phyloP scores from a whole-genome alignment of 2,888 invertebrate species.

The Acanthococcus lagerstroemiae region DNA sequence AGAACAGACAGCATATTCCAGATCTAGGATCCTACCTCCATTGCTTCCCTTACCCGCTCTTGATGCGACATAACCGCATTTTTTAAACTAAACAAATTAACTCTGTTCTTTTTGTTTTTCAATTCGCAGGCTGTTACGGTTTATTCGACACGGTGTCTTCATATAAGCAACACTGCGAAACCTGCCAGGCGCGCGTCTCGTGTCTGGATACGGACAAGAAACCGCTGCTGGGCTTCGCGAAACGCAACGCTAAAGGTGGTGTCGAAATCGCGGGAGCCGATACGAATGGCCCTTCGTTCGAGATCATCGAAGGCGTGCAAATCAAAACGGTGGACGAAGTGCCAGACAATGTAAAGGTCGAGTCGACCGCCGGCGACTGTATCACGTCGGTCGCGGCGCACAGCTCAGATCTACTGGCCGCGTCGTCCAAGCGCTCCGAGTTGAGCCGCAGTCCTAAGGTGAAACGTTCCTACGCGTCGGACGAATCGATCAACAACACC shows the following conservation, averaged over 20 bases:
- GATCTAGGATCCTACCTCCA: too few species aligned
- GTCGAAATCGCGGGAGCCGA: not conserved
- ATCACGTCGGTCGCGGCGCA: not conserved
- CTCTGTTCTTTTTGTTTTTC: not conserved
- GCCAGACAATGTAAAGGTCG: not conserved
- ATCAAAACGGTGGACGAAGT: slow-evolving; percentile 1
- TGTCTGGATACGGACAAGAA: not conserved
- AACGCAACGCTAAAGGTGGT: slow-evolving; percentile 4
- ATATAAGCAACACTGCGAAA: slow-evolving; percentile 14
- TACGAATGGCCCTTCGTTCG: slow-evolving; percentile 6
- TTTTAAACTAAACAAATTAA: not conserved
- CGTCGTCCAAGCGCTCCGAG: not conserved
- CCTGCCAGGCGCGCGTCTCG: not conserved
- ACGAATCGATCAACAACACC: slow-evolving; percentile 13
- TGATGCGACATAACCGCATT: too few species aligned
- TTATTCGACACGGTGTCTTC: slow-evolving; percentile 7
- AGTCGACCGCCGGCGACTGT: not conserved
- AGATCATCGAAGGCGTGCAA: slow-evolving; percentile 15
- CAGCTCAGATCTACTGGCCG: not conserved
- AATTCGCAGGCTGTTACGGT: slow-evolving; percentile 13
- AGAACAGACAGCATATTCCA: too few species aligned
- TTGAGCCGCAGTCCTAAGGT: not conserved
- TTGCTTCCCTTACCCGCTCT: too few species aligned
- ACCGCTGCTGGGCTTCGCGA: slow-evolving; percentile 15
- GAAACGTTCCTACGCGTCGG: not conserved